These are phyloP conservation scores for Pectinophora gossypiella DNA, from an alignment of 1,140 invertebrate species.

Conservation along the genomic window DNA sequence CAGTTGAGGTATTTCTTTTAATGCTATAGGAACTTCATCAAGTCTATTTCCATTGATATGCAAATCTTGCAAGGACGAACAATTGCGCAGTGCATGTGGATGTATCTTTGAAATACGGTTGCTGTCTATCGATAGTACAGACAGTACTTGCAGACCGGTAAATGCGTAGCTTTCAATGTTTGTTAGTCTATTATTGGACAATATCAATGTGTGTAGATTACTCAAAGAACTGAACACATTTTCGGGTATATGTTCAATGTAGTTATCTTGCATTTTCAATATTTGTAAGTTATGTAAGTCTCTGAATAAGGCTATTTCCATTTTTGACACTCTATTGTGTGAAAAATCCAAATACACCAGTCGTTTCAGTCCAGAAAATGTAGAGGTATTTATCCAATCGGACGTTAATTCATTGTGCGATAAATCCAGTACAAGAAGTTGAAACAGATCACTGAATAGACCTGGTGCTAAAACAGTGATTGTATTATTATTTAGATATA, in stretches of 20 bases:
- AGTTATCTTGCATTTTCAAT: conserved; percentile 88
- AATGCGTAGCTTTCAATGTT: conserved; percentile 86
- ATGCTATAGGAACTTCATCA: conserved; percentile 87
- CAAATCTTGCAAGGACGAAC: conserved; percentile 89
- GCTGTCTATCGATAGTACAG: conserved; percentile 88
- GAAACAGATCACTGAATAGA: conserved; percentile 87
- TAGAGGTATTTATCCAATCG: conserved; percentile 91
- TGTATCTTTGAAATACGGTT: conserved; percentile 88
- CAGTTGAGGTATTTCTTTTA: conserved; percentile 86
- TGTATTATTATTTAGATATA: conserved; percentile 91
- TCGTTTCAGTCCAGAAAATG: conserved; percentile 88
- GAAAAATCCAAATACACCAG: conserved; percentile 89
- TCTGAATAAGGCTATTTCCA: conserved; percentile 87
- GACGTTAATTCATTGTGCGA: conserved; percentile 90
- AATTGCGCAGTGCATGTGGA: conserved; percentile 87
- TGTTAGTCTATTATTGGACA: conserved; percentile 90
- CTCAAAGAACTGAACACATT: conserved; percentile 88
- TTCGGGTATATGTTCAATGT: conserved; percentile 86
- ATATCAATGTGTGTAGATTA: conserved; percentile 89
- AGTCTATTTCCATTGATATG: conserved; percentile 93
- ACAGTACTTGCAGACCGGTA: conserved; percentile 85
- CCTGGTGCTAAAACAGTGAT: conserved; percentile 90
- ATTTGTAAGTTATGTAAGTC: conserved; percentile 89
- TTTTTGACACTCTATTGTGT: conserved; percentile 85
- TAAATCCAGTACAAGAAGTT: conserved; percentile 88